Evolutionary conservation across 2,888 invertebrate species (phyloP).

Genomic region (Eupelmus urozonus): DNA sequence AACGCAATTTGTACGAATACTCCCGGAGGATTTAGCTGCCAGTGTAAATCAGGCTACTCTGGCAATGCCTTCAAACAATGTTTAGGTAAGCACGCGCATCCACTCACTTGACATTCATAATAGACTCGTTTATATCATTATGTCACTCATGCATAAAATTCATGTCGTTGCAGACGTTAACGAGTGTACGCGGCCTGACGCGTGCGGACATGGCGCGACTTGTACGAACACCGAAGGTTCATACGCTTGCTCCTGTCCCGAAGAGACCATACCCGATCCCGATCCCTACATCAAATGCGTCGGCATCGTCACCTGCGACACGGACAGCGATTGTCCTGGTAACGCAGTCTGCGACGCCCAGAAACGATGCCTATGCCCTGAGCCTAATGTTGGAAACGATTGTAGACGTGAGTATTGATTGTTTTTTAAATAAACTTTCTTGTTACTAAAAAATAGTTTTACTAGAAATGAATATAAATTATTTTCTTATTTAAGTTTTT

Average conservation of each 20-base stretch:
- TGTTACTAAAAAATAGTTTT: not conserved
- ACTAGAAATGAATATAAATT: not conserved
- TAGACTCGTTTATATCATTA: no score
- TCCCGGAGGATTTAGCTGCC: slow-evolving; percentile 88
- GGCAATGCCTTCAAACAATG: slow-evolving; percentile 91
- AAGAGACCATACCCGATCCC: slow-evolving; percentile 89
- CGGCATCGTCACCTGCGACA: slow-evolving; percentile 87
- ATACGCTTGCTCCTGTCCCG: slow-evolving; percentile 89
- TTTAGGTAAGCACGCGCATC: slow-evolving; percentile 75
- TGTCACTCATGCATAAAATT: not conserved
- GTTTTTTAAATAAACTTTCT: not conserved
- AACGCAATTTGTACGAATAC: slow-evolving; percentile 90
- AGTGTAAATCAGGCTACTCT: slow-evolving; percentile 90
- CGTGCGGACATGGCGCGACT: slow-evolving; percentile 89
- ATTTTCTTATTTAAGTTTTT: not conserved
- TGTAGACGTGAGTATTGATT: slow-evolving; percentile 87
- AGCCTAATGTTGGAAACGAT: slow-evolving; percentile 93
- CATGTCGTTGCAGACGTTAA: slow-evolving; percentile 82
- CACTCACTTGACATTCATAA: not conserved
- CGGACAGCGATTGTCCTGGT: slow-evolving; percentile 90
- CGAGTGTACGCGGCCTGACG: slow-evolving; percentile 85
- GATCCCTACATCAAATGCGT: slow-evolving; percentile 90
- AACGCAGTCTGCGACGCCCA: slow-evolving; percentile 90
- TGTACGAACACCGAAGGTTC: slow-evolving; percentile 89
- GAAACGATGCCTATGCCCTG: slow-evolving; percentile 91